Evolutionary conservation across 2,113 vertebrate species (phyloP).

Genomic region (Takifugu bimaculatus): DNA sequence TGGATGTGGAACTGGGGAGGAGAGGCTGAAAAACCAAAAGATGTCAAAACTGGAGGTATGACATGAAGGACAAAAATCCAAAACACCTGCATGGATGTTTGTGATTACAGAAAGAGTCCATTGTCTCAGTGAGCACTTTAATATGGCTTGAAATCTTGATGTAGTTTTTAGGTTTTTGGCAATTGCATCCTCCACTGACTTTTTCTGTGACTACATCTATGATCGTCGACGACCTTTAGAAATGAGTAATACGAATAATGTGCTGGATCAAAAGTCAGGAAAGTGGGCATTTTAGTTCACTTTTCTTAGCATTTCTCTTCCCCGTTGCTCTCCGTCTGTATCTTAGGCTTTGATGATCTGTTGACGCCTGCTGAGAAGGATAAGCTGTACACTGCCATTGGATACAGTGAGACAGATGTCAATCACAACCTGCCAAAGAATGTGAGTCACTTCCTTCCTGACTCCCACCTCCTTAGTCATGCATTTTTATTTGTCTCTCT

Average conservation of each 20-base stretch:
- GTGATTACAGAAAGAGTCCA: too few relatives aligned
- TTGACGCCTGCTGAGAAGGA: slow-evolving; percentile 88
- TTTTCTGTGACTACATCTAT: too few relatives aligned
- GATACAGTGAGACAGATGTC: slow-evolving; percentile 89
- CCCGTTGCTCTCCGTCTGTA: slow-evolving; percentile 25
- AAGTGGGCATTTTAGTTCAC: neutral
- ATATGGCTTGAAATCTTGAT: too few relatives aligned
- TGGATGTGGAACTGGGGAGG: slow-evolving; percentile 92
- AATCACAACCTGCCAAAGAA: slow-evolving; percentile 94
- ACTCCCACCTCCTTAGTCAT: neutral
- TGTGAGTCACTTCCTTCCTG: slow-evolving; percentile 71
- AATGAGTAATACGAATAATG: too few relatives aligned
- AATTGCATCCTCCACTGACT: too few relatives aligned
- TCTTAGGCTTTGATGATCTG: slow-evolving; percentile 83
- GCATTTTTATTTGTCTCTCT: neutral
- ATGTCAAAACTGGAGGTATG: slow-evolving; percentile 83
- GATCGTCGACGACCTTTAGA: too few relatives aligned
- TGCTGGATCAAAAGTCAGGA: too few relatives aligned
- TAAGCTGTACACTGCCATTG: slow-evolving; percentile 95
- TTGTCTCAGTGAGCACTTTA: too few relatives aligned
- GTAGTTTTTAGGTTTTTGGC: too few relatives aligned
- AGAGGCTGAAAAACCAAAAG: slow-evolving; percentile 62
- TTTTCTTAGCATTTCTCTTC: neutral
- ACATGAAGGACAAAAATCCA: neutral
- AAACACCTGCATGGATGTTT: too few relatives aligned